Base-by-base conservation (phyloP, 2,888 invertebrate genomes). In the Perithous albicinctus region DNA sequence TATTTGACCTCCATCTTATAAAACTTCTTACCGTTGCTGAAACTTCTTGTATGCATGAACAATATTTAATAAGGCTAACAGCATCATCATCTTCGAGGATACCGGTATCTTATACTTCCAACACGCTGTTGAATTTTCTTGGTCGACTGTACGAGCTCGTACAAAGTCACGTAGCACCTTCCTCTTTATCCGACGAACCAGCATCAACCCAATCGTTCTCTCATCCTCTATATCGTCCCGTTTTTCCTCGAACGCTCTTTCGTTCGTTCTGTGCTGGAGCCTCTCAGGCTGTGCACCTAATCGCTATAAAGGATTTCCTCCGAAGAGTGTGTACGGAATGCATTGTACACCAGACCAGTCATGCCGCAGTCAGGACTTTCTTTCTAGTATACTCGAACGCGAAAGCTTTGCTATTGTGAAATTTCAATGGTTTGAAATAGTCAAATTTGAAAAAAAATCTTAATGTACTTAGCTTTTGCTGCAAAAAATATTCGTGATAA, bases 91-190 rank as follows among this genome's bases (percentile, higher is more conserved):
- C 70, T 70, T 64, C 70, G 32, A 70, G 64, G 46, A 63, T 15
- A 35, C 38, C 23, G 54, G 2, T 41, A 38, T 54, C 23, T 43
- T 80, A 38, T 20, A 23, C 43, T 59, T 56, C 32, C 20, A 35
- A 20, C 35, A 46, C 56, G 32, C 41, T 54, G 23, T n/a, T 74
- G 29, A 59, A 83, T 61, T 80, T 75, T 80, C 59, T 64, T 41
- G 54, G 76, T 78, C 18, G 76, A 80, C 78, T 80, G 73, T 78
- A 80, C 77, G 59, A 79, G 76, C 38, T 73, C 48, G 56, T 59
- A 56, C 69, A 69, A 80, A 83, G 80, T 83, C 78, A 84, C 84
- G 80, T 80, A 78, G 59, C 48, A 70, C 59, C 76, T 78, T 80
- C 59, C 69, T 75, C 75, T 80, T 67, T 79, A 80, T 66, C 61